A percentile compares a stretch with the other conserved stretches of the same genome.
These are phyloP conservation scores for Parazoanthus swiftii DNA, from an alignment of 92 coral and sea anemone species.

Conservation along the genomic window DNA sequence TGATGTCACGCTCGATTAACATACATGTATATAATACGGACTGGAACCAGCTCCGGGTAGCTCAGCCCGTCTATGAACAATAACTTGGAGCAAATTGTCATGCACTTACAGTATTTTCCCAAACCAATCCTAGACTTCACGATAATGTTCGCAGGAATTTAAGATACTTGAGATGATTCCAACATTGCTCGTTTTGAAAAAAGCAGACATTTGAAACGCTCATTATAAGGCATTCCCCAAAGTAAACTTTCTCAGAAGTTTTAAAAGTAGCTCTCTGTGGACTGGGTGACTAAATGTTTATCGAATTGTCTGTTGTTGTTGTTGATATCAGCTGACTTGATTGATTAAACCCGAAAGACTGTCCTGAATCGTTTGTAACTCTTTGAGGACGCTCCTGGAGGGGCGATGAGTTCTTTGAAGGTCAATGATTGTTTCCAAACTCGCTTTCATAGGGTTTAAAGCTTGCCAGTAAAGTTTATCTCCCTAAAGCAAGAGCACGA, in stretches of 20 bases:
- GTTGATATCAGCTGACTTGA: conserved; percentile 15
- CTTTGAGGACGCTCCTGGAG: conserved; percentile 14
- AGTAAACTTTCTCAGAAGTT: not conserved
- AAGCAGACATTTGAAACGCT: not conserved
- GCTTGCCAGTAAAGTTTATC: conserved; percentile 37
- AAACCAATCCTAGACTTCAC: not conserved
- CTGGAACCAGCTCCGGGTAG: too few species aligned
- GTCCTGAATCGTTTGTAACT: conserved; percentile 2
- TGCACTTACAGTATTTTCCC: not conserved
- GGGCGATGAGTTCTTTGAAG: conserved; percentile 15
- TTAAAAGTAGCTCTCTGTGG: too few species aligned
- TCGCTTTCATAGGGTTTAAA: conserved; percentile 16
- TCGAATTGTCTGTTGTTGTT: not conserved
- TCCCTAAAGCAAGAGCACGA: conserved; percentile 19
- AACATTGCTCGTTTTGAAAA: not conserved
- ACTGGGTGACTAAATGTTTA: too few species aligned
- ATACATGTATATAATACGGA: too few species aligned
- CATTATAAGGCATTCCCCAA: not conserved
- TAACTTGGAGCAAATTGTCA: not conserved
- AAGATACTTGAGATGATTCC: too few species aligned
- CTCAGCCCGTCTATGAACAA: not conserved
- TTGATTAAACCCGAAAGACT: conserved; percentile 1
- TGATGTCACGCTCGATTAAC: not conserved
- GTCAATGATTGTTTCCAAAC: conserved; percentile 2
- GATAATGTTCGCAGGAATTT: too few species aligned